Evolutionary conservation across 2,113 vertebrate genomes (phyloP).

Genomic region (Sminthopsis crassicaudata): DNA sequence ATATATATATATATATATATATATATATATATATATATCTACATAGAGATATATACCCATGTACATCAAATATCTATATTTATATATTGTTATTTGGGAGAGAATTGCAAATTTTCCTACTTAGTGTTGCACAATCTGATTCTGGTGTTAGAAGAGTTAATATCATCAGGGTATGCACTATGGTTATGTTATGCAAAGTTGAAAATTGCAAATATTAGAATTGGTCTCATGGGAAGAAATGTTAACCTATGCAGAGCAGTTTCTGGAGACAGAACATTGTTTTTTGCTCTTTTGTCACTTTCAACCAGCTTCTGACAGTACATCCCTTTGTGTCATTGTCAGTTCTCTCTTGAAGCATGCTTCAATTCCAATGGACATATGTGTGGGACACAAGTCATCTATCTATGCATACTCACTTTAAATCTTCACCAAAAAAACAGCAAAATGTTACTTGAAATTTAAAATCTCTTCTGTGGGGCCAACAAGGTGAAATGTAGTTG

Average conservation of each 20-base stretch:
- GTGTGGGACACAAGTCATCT: background rate
- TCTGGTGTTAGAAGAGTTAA: background rate
- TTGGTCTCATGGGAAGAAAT: background rate
- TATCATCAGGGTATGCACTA: background rate
- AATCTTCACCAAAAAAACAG: background rate
- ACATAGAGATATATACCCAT: no score
- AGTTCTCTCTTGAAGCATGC: constrained; percentile 29
- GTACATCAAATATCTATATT: no score
- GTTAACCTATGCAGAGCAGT: background rate
- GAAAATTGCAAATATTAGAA: rapidly evolving
- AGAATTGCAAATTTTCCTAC: background rate
- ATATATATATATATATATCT: no score
- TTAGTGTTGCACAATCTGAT: background rate
- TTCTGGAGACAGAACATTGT: background rate
- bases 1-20: no score
- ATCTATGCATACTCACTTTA: background rate
- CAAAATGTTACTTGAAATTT: background rate
- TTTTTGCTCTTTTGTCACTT: constrained; percentile 17
- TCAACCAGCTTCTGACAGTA: background rate
- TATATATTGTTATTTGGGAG: background rate
- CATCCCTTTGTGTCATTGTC: background rate
- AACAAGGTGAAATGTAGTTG: background rate
- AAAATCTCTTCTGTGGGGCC: background rate
- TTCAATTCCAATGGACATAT: background rate
- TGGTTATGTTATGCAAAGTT: background rate